Evolutionary conservation across 2,113 vertebrate species (phyloP).

Genomic region (Crotalus horridus): DNA sequence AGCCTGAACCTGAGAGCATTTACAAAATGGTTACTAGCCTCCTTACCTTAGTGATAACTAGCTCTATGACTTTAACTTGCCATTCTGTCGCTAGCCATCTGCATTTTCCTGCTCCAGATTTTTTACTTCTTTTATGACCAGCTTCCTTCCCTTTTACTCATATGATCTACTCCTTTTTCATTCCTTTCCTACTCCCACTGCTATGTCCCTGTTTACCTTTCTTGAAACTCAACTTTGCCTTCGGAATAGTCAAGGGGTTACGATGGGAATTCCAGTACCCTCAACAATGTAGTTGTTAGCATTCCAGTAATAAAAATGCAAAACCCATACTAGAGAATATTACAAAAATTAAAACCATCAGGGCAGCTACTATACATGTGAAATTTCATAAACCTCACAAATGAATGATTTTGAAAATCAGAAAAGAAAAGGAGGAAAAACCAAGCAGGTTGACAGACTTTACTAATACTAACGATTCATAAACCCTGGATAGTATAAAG

Average conservation of each 20-base stretch:
- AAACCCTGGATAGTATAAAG: background rate
- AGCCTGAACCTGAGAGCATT: background rate
- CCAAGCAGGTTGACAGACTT: background rate
- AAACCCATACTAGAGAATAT: background rate
- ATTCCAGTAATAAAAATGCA: background rate
- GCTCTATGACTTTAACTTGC: background rate
- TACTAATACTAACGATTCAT: background rate
- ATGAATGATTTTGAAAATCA: background rate
- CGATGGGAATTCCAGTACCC: too few species aligned
- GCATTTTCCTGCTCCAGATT: background rate
- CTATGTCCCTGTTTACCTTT: background rate
- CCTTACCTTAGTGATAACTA: background rate
- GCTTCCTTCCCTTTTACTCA: background rate
- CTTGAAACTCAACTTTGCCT: background rate
- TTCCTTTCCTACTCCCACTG: background rate
- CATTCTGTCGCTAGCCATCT: background rate
- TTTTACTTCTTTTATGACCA: background rate
- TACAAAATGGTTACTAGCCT: background rate
- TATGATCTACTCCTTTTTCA: background rate
- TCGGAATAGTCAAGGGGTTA: background rate
- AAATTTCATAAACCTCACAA: background rate
- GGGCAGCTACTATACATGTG: background rate
- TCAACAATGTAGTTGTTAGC: background rate
- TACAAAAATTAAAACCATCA: background rate
- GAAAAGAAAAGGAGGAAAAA: background rate